Evolutionary conservation across 2,888 invertebrate species (phyloP).

Genomic region (Silvanus unidentatus): DNA sequence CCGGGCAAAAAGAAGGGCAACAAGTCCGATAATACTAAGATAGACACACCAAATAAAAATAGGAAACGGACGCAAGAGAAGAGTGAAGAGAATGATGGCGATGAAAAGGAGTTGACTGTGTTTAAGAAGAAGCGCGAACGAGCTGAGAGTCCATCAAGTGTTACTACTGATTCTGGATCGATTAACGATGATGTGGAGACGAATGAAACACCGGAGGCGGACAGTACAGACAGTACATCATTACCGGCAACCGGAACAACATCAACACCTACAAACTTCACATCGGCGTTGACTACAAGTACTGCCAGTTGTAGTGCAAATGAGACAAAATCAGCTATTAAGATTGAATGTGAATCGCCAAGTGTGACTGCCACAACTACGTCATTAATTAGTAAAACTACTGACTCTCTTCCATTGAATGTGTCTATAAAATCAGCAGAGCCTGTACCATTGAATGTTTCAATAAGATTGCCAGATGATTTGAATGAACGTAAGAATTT

Average conservation of each 20-base stretch:
- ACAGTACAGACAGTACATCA: slow-evolving; percentile 44
- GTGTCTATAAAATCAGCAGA: slow-evolving; percentile 20
- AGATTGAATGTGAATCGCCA: slow-evolving; percentile 5
- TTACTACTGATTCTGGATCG: slow-evolving; percentile 80
- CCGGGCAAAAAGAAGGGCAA: slow-evolving; percentile 24
- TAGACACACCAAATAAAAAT: slow-evolving; percentile 52
- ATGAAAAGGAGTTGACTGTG: slow-evolving; percentile 48
- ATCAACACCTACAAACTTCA: slow-evolving; percentile 9
- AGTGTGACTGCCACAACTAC: slow-evolving; percentile 8
- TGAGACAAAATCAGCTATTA: slow-evolving; percentile 11
- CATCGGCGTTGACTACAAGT: slow-evolving; percentile 11
- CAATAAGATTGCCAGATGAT: slow-evolving; percentile 44
- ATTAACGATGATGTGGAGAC: slow-evolving; percentile 61
- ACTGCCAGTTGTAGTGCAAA: slow-evolving; percentile 13
- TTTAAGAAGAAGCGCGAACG: slow-evolving; percentile 50
- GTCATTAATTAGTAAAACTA: slow-evolving; percentile 15
- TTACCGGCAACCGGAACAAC: slow-evolving; percentile 32
- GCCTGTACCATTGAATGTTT: slow-evolving; percentile 41
- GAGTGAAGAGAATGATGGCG: slow-evolving; percentile 42
- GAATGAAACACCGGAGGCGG: slow-evolving; percentile 37
- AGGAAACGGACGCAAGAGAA: slow-evolving; percentile 49
- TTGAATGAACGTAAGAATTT: slow-evolving; percentile 44
- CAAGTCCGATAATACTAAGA: slow-evolving; percentile 41
- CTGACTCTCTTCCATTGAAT: slow-evolving; percentile 30
- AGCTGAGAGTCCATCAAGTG: slow-evolving; percentile 68